Conservation (phyloP, 2,888 invertebrate species). For the Eupelmus urozonus region DNA sequence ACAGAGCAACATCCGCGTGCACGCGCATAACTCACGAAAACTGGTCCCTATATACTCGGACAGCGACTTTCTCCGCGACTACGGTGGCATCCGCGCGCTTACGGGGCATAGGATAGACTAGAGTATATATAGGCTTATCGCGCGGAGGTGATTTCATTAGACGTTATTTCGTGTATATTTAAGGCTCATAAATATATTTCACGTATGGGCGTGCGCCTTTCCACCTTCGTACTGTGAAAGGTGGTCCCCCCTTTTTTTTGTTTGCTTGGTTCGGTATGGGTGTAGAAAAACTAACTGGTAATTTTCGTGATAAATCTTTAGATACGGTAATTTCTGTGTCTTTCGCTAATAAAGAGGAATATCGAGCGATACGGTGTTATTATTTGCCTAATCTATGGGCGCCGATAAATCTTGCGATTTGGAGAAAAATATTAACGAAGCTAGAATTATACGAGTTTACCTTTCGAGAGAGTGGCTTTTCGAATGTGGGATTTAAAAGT, state of each 20-base stretch:
- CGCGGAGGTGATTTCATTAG: conserved; percentile 45
- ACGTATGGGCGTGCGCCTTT: conserved; percentile 8
- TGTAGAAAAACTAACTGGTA: conserved; percentile 27
- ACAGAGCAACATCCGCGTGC: conserved; percentile 11
- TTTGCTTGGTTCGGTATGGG: not conserved
- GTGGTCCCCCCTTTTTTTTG: not conserved
- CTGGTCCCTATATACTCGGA: conserved; percentile 29
- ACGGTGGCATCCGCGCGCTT: conserved; percentile 43
- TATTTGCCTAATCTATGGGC: conserved; percentile 13
- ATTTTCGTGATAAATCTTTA: conserved; percentile 45
- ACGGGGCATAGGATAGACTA: no score
- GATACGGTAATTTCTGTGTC: conserved; percentile 12
- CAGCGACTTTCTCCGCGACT: conserved; percentile 27
- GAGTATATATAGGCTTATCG: not conserved
- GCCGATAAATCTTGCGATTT: conserved; percentile 29
- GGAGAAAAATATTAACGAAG: not conserved
- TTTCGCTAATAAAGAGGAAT: conserved; percentile 21
- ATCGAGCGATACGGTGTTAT: not conserved
- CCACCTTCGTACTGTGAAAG: conserved; percentile 13
- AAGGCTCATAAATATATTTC: conserved; percentile 49
- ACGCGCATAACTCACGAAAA: conserved; percentile 44
- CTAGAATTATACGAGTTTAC: not conserved
- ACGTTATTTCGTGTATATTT: conserved; percentile 47
- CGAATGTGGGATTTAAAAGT: no score
- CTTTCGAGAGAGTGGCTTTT: no score